Conservation (phyloP, 2,888 invertebrate species). For the Drosophila multiciliata region DNA sequence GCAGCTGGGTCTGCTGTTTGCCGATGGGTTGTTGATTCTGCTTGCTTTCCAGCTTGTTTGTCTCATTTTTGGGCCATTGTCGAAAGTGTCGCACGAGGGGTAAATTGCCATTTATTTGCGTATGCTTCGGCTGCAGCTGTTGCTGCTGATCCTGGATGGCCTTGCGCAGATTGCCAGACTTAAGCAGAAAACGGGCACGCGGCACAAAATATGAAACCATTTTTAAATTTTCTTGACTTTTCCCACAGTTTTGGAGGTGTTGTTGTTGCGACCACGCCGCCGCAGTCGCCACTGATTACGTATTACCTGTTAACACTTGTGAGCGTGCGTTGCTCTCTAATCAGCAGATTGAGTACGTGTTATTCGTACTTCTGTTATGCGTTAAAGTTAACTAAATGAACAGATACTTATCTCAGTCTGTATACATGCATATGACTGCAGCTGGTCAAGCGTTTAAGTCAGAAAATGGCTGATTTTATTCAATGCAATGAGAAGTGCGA, state of each 20-base stretch:
- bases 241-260: conserved; percentile 7
- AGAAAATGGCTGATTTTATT: conserved; percentile 19
- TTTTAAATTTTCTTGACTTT: conserved; percentile 27
- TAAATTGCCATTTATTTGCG: conserved; percentile 67
- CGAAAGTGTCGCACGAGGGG: conserved; percentile 69
- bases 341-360: not conserved
- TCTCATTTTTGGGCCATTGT: conserved; percentile 61
- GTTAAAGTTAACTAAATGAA: not conserved
- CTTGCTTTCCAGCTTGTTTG: conserved; percentile 10
- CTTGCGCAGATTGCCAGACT: conserved; percentile 81
- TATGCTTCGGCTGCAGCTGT: conserved; percentile 45
- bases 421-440: conserved; percentile 43
- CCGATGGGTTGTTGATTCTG: conserved; percentile 1
- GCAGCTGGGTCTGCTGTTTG: conserved; percentile 30
- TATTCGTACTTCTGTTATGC: not conserved
- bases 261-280: conserved; percentile 38
- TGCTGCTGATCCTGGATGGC: conserved; percentile 66
- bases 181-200: conserved; percentile 81
- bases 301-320: conserved; percentile 40
- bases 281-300: conserved; percentile 49
- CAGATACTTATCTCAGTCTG: conserved; percentile 13
- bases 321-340: conserved; percentile 32
- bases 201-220: conserved; percentile 84
- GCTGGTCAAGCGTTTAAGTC: conserved; percentile 32
- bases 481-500: conserved; percentile 9